Conservation (phyloP, 2,797 vertebrate genomes). For the Graptemys geographica region DNA sequence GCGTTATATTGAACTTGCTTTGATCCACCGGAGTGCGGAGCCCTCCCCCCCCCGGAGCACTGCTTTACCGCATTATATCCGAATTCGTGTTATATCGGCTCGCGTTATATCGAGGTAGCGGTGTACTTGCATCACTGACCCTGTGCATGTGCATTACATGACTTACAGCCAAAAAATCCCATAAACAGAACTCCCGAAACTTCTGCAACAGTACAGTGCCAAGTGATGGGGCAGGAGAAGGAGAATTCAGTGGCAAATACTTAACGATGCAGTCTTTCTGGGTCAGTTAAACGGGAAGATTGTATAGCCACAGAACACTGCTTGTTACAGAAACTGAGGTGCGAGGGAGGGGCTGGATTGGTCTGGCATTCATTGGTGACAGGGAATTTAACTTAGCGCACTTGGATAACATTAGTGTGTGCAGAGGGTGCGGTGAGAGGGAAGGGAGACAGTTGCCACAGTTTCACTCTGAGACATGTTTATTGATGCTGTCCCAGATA, state of each 20-base stretch:
- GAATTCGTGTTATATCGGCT: too few relatives aligned
- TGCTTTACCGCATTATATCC: too few relatives aligned
- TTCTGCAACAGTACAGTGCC: fast-evolving
- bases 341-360: background rate
- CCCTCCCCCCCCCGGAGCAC: too few relatives aligned
- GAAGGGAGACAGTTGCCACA: background rate
- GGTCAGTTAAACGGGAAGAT: fast-evolving
- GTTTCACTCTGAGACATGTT: background rate
- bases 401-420: background rate
- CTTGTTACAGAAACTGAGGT: background rate
- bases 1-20: too few relatives aligned
- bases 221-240: background rate
- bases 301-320: background rate
- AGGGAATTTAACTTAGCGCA: background rate
- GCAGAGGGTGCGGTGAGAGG: background rate
- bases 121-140: background rate
- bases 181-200: background rate
- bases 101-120: too few relatives aligned
- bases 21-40: too few relatives aligned
- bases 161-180: background rate
- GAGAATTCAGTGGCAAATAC: background rate
- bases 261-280: background rate
- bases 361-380: background rate
- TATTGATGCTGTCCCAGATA: background rate
- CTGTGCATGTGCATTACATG: background rate